Base-by-base conservation (phyloP, 2,113 vertebrate species). In the Peucedramus taeniatus region DNA sequence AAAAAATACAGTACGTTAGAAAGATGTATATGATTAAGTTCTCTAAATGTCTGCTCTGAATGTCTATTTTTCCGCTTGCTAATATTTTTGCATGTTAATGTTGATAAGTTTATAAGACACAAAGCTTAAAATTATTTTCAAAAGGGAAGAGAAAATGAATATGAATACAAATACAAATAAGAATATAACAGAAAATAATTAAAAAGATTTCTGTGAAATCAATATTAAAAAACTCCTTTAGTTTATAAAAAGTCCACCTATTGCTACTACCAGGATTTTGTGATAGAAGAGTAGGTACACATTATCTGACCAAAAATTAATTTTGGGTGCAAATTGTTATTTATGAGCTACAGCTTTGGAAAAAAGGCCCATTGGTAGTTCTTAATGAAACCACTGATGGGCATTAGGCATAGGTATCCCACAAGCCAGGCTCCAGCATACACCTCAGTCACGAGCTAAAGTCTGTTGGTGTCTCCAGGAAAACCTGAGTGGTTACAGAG, bases 371-470 rank as follows among this genome's bases (percentile, higher is more conserved):
- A 2, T 0, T 90, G 35, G 4, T 63, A 31, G 3, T 10, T 78
- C 19, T 92, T 27, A 21, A 18, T 24, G 14, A 59, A 78, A 27
- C 6, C 10, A 13, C 45, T 51, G n/a, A 13, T 4, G 11, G 26
- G 14, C 31, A 26, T 28, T 10, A 68, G 26, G 30, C 31, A 47
- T 0, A 69, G 13, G 19, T 17, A 84, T 45, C 9, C 15, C 84
- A 81, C 24, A 64, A 39, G 8, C 53, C 59, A 82, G 21, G 15
- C 7, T 49, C 42, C 31, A 61, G n/a, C n/a, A 53, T 20, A 39
- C 13, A 21, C 17, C 19, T 40, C n/a, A 50, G 39, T 13, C 10
- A 49, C 0, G 0, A 74, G 12, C 30, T 53, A 37, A 53, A 76
- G 30, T 22, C 5, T 54, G 9, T 7, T 1, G 0, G 19, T 9